Percentiles rank a stretch among this genome's conserved stretches.
Evolutionary conservation across 2,888 invertebrate species (phyloP).

Genomic region (Blastobasis adustella): DNA sequence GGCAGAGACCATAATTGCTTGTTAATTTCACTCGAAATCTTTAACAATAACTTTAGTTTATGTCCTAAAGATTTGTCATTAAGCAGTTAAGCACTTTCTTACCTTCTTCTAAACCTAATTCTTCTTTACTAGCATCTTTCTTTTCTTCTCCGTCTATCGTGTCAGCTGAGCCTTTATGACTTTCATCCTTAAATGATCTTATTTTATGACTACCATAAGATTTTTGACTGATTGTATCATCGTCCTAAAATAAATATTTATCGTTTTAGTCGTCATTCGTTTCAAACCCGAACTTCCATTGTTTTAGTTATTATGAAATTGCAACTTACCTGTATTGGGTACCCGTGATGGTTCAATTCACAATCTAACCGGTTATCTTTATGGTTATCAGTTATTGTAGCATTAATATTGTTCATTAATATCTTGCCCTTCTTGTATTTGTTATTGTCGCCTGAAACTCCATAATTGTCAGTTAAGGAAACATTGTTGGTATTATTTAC

Average conservation of each 20-base stretch:
- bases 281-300: neutral
- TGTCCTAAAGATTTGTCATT: too few relatives aligned
- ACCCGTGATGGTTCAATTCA: slow-evolving; percentile 83
- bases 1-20: too few relatives aligned
- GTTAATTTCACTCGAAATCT: too few relatives aligned
- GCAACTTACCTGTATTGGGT: slow-evolving; percentile 71
- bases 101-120: slow-evolving; percentile 88
- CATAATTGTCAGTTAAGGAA: neutral
- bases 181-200: slow-evolving; percentile 90
- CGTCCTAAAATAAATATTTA: slow-evolving; percentile 60
- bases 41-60: too few relatives aligned
- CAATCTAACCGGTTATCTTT: slow-evolving; percentile 84
- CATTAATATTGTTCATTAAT: slow-evolving; percentile 88
- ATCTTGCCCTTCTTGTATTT: slow-evolving; percentile 89
- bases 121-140: slow-evolving; percentile 92
- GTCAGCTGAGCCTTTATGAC: slow-evolving; percentile 92
- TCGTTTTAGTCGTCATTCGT: neutral
- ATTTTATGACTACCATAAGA: slow-evolving; percentile 95
- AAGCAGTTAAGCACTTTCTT: slow-evolving; percentile 9
- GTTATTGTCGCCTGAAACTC: slow-evolving; percentile 82
- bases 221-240: slow-evolving; percentile 90
- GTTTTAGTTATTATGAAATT: neutral
- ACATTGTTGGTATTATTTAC: too few relatives aligned
- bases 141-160: slow-evolving; percentile 92
- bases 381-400: slow-evolving; percentile 80